A percentile compares a stretch with the other conserved stretches of the same genome.
These are phyloP conservation scores for Pogoniulus pusillus DNA, from an alignment of 2,797 vertebrate genomes.

Conservation along the genomic window DNA sequence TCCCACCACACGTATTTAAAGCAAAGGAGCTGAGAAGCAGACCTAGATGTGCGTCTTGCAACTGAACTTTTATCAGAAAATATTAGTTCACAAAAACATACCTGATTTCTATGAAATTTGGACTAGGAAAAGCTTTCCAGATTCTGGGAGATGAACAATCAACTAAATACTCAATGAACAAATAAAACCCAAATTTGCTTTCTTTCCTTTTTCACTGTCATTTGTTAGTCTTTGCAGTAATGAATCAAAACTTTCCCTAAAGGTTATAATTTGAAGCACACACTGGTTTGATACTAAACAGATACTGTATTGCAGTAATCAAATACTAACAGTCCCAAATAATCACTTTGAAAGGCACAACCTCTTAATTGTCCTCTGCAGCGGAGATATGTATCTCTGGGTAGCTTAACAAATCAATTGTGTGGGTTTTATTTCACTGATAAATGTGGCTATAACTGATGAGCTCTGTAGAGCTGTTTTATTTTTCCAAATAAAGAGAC, in stretches of 20 bases:
- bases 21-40: background rate
- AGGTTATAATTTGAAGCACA: background rate
- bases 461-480: background rate
- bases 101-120: background rate
- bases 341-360: background rate
- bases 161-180: background rate
- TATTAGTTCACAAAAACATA: background rate
- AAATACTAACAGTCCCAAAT: background rate
- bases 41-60: background rate
- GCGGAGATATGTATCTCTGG: background rate
- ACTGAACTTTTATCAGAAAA: background rate
- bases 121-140: background rate
- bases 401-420: background rate
- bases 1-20: background rate
- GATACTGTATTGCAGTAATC: background rate
- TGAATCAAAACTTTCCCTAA: background rate
- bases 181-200: rapidly evolving
- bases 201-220: background rate
- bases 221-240: background rate
- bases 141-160: background rate
- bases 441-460: background rate
- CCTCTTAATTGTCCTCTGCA: background rate
- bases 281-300: background rate
- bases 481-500: background rate
- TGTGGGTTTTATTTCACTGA: background rate